Conservation (phyloP, 2,113 vertebrate species). For the Pseudolaguvia tuberculata region DNA sequence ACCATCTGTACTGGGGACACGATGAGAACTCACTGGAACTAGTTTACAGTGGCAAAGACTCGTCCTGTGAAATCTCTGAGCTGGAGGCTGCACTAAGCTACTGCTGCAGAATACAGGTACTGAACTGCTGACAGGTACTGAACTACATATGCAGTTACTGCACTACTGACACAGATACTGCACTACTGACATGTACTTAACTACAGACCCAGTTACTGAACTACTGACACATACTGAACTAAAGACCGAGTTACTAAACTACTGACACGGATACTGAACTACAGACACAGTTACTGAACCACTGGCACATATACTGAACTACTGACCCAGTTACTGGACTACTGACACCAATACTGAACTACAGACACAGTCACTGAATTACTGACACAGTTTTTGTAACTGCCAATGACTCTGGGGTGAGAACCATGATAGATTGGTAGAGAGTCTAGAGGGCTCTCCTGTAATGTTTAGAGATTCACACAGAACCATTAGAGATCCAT, state of each 20-base stretch:
- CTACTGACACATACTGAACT: too few species aligned
- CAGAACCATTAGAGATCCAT: background rate
- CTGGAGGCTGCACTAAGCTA: conserved; percentile 80
- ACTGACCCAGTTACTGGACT: too few species aligned
- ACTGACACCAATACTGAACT: too few species aligned
- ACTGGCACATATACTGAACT: too few species aligned
- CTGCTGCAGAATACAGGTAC: conserved; percentile 84
- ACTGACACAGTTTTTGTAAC: conserved; percentile 51
- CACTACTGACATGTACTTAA: background rate
- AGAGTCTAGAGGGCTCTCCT: background rate
- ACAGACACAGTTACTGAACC: too few species aligned
- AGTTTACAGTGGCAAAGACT: conserved; percentile 78
- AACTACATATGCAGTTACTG: too few species aligned
- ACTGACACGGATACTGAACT: too few species aligned
- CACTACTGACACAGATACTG: background rate
- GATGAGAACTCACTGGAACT: conserved; percentile 84
- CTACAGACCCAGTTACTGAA: too few species aligned
- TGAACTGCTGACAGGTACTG: background rate
- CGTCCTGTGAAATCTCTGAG: conserved; percentile 79
- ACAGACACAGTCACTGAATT: too few species aligned
- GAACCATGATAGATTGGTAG: conserved; percentile 40
- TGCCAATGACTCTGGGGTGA: conserved; percentile 89
- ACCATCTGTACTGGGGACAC: conserved; percentile 88
- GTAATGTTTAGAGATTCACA: background rate
- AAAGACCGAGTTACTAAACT: too few species aligned